Evolutionary conservation across 2,888 invertebrate species (phyloP).

Genomic region (Venusia cambrica): DNA sequence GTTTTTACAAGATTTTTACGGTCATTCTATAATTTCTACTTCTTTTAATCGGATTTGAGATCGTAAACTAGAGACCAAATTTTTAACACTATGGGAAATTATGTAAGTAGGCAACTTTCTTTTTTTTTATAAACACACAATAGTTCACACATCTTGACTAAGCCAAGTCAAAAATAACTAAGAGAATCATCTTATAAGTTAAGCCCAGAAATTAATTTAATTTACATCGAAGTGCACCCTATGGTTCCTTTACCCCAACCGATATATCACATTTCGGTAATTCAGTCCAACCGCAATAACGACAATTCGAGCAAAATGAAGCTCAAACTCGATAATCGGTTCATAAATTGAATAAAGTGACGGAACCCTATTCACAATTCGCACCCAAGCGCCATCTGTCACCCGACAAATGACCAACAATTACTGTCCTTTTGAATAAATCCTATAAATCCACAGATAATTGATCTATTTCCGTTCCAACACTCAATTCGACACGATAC

Average conservation of each 20-base stretch:
- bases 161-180: too few species aligned
- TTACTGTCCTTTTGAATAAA: constrained; percentile 28
- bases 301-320: constrained; percentile 25
- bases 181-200: too few species aligned
- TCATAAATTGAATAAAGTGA: constrained; percentile 48
- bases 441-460: constrained; percentile 52
- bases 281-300: constrained; percentile 23
- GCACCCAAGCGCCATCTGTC: constrained; percentile 26
- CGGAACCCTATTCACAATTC: constrained; percentile 19
- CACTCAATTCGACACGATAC: constrained; percentile 36
- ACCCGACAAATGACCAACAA: constrained; percentile 28
- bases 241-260: constrained; percentile 11
- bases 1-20: constrained; percentile 12
- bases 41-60: constrained; percentile 16
- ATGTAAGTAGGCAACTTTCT: too few species aligned
- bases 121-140: too few species aligned
- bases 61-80: constrained; percentile 13
- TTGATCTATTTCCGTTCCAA: constrained; percentile 70
- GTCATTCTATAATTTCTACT: constrained; percentile 12
- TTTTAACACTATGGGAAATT: constrained; percentile 11
- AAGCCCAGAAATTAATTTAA: too few species aligned
- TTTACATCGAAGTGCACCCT: constrained; percentile 14
- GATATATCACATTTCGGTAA: constrained; percentile 21
- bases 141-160: too few species aligned
- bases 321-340: constrained; percentile 28